Conservation (phyloP, 1,140 invertebrate genomes). For the Heliconius nattereri region DNA sequence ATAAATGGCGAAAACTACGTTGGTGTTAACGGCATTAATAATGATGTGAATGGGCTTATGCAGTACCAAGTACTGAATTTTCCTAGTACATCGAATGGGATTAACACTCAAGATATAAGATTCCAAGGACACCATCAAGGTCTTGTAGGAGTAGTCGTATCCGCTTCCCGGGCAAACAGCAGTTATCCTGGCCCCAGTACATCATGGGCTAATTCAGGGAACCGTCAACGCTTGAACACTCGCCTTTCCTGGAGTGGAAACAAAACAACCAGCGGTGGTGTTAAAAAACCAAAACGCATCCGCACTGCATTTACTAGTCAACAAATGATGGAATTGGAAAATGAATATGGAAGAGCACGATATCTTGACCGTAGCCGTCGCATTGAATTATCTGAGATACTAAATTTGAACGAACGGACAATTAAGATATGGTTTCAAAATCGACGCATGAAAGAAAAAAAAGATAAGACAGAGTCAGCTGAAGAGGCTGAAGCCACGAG, state of each 20-base stretch:
- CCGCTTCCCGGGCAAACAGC: not conserved
- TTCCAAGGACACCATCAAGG: conserved; percentile 18
- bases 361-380: conserved; percentile 95
- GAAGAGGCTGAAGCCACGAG: conserved; percentile 53
- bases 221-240: conserved; percentile 17
- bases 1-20: not conserved
- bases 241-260: conserved; percentile 21
- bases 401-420: conserved; percentile 95
- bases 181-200: conserved; percentile 13
- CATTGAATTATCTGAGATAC: conserved; percentile 96
- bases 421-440: conserved; percentile 99
- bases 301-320: conserved; percentile 97
- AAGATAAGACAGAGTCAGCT: conserved; percentile 82
- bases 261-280: conserved; percentile 29
- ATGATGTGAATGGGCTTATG: conserved; percentile 23
- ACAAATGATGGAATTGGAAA: conserved; percentile 95
- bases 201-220: conserved; percentile 15
- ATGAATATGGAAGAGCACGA: conserved; percentile 98
- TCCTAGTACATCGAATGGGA: conserved; percentile 16
- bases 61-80: conserved; percentile 34
- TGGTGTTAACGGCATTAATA: not conserved
- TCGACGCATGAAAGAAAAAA: conserved; percentile 98
- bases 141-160: conserved; percentile 7
- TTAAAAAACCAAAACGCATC: conserved; percentile 84
- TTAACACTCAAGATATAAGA: conserved; percentile 21